These are phyloP conservation scores for Rhorus exstirpatorius DNA, from an alignment of 2,888 invertebrate species.

Conservation along the genomic window DNA sequence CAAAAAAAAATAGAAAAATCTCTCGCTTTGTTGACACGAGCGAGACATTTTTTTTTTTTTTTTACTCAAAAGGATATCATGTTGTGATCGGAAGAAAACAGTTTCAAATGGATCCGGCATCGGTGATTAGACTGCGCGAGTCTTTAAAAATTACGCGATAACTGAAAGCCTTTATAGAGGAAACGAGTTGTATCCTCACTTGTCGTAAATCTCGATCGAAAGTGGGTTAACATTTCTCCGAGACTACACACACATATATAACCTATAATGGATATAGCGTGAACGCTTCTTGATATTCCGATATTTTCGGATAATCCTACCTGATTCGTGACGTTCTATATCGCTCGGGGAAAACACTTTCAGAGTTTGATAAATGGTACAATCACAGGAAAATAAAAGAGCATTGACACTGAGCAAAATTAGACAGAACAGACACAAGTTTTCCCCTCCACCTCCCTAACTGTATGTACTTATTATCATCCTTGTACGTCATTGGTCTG, in stretches of 20 bases:
- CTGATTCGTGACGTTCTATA: not conserved
- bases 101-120: no score
- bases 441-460: slow-evolving; percentile 13
- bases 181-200: slow-evolving; percentile 27
- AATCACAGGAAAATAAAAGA: slow-evolving; percentile 27
- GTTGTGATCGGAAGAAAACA: no score
- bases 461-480: not conserved
- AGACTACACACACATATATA: slow-evolving; percentile 45
- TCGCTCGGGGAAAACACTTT: slow-evolving; percentile 5
- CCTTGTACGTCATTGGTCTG: no score
- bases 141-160: no score
- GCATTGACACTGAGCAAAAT: slow-evolving; percentile 54
- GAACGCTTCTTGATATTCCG: not conserved
- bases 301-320: slow-evolving; percentile 20
- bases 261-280: slow-evolving; percentile 50
- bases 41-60: no score
- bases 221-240: slow-evolving; percentile 16
- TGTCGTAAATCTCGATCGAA: slow-evolving; percentile 18
- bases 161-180: not conserved
- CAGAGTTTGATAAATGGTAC: slow-evolving; percentile 5
- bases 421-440: slow-evolving; percentile 47
- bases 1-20: no score
- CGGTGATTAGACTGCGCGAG: no score
- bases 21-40: no score
- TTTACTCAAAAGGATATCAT: no score